phyloP scores from a whole-genome alignment of 2,888 invertebrate genomes.

The Lycocerus yunnanus region DNA sequence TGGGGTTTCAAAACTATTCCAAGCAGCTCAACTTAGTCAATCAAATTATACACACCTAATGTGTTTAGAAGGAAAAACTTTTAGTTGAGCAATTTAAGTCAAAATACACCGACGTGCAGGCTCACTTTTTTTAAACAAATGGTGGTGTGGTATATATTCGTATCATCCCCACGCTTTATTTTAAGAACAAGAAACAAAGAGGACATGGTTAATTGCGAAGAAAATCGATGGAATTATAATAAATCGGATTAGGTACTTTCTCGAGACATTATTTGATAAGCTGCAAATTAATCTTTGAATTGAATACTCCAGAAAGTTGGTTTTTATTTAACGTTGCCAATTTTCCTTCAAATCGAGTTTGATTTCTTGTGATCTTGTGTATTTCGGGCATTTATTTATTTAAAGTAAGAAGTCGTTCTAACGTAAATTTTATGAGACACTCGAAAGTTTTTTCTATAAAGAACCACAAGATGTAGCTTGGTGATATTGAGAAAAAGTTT shows the following conservation, averaged over 20 bases:
- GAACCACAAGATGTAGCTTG: not conserved
- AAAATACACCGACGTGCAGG: too few relatives aligned
- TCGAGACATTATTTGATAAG: not conserved
- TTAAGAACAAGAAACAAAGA: not conserved
- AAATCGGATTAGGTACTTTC: not conserved
- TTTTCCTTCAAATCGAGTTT: not conserved
- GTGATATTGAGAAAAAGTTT: not conserved
- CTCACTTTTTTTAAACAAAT: too few relatives aligned
- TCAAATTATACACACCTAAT: too few relatives aligned
- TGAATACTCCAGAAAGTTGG: not conserved
- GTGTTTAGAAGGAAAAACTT: too few relatives aligned
- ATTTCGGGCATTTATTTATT: not conserved
- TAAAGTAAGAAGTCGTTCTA: not conserved
- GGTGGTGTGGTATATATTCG: too few relatives aligned
- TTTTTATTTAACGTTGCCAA: not conserved
- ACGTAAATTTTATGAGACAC: not conserved
- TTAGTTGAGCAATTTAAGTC: too few relatives aligned
- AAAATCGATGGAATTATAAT: not conserved
- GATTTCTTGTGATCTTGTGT: not conserved
- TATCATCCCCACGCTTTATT: not conserved
- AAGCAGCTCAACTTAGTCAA: too few relatives aligned
- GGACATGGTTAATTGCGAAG: not conserved
- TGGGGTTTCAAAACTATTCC: too few relatives aligned
- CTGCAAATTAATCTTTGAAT: not conserved
- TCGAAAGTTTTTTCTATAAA: not conserved